Percentiles rank a stretch among this genome's conserved stretches.
These are phyloP conservation scores for Endotricha flammealis DNA, from an alignment of 2,888 invertebrate genomes.

Conservation along the genomic window DNA sequence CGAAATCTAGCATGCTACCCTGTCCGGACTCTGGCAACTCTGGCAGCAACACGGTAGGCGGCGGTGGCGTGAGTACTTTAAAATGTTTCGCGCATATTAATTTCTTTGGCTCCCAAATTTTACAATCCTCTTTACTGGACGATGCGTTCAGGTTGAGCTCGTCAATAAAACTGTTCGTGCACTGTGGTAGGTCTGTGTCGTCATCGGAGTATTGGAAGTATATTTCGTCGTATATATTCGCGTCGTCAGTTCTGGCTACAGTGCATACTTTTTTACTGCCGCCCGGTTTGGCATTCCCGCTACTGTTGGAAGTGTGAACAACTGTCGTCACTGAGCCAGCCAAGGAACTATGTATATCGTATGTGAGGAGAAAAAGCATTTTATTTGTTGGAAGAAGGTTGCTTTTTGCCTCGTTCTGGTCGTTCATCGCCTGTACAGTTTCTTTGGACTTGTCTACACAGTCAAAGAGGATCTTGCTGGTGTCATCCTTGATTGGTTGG, in stretches of 20 bases:
- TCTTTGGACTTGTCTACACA: conserved; percentile 55
- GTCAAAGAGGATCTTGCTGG: conserved; percentile 63
- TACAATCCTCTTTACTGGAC: conserved; percentile 66
- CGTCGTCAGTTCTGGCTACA: conserved; percentile 54
- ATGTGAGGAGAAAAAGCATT: conserved; percentile 81
- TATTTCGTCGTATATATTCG: conserved; percentile 66
- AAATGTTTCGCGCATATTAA: conserved; percentile 59
- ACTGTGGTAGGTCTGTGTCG: conserved; percentile 74
- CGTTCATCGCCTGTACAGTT: conserved; percentile 85
- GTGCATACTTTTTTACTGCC: conserved; percentile 72
- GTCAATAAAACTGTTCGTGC: conserved; percentile 59
- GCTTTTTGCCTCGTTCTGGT: conserved; percentile 84
- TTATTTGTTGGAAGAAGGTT: conserved; percentile 52
- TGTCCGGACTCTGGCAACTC: conserved; percentile 58
- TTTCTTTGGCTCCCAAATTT: conserved; percentile 65
- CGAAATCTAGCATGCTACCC: conserved; percentile 60
- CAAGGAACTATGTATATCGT: conserved; percentile 82
- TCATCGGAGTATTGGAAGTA: conserved; percentile 79
- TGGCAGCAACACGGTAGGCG: conserved; percentile 49
- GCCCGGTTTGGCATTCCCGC: conserved; percentile 71
- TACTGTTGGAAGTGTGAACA: conserved; percentile 61
- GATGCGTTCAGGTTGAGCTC: conserved; percentile 71
- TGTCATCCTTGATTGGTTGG: conserved; percentile 58
- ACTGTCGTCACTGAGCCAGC: conserved; percentile 67
- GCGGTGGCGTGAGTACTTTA: conserved; percentile 57